Evolutionary conservation across 2,888 invertebrate species (phyloP).

Genomic region (Folsomia candida): DNA sequence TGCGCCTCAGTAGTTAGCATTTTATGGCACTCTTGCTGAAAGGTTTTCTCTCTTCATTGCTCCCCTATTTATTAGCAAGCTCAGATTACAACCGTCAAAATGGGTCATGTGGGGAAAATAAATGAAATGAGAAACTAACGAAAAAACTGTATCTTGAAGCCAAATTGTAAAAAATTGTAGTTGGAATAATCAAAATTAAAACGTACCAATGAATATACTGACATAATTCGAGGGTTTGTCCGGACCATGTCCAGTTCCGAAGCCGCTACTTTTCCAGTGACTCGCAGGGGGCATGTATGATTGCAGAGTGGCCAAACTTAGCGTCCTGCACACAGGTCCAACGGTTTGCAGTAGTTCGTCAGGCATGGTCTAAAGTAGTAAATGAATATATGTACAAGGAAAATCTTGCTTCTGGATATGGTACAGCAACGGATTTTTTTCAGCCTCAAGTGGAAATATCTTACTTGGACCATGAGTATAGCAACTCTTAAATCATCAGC

Average conservation of each 20-base stretch:
- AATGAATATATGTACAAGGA: background rate
- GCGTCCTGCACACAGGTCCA: conserved; percentile 71
- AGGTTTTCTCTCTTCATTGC: too few species aligned
- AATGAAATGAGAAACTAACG: too few species aligned
- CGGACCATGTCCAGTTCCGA: conserved; percentile 56
- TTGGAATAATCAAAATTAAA: too few species aligned
- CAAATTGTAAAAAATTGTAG: too few species aligned
- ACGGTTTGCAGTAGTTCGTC: conserved; percentile 70
- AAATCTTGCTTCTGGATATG: background rate
- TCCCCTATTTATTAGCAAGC: too few species aligned
- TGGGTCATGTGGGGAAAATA: too few species aligned
- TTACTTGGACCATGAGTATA: conserved; percentile 41
- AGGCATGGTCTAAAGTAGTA: conserved; percentile 70
- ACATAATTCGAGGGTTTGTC: conserved; percentile 64
- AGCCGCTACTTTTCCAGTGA: conserved; percentile 63
- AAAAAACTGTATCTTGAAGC: too few species aligned
- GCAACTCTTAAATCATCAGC: conserved; percentile 45
- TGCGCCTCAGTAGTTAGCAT: too few species aligned
- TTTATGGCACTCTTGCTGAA: too few species aligned
- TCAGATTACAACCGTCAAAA: too few species aligned
- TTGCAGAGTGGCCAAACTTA: conserved; percentile 75
- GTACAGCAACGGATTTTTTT: background rate
- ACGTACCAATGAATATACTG: conserved; percentile 68
- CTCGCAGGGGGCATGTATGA: conserved; percentile 73
- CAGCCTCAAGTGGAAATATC: background rate